Evolutionary conservation across 2,797 vertebrate genomes (phyloP).

Genomic region (Chelmon rostratus): DNA sequence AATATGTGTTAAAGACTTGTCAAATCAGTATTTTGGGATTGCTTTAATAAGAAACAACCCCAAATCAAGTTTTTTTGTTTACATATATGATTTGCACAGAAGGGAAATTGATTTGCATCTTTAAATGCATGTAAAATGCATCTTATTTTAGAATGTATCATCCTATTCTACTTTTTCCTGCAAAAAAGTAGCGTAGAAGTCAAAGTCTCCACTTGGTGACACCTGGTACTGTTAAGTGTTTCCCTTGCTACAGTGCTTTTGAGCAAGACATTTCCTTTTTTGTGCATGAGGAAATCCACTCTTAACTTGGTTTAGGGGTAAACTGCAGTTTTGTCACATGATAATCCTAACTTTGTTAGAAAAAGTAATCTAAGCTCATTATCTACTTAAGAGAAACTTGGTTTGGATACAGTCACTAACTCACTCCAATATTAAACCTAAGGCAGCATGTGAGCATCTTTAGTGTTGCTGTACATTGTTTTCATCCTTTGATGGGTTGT

Average conservation of each 20-base stretch:
- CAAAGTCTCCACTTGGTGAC: not conserved
- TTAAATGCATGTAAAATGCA: not conserved
- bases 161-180: not conserved
- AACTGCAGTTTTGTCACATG: constrained; percentile 15
- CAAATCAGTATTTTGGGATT: not conserved
- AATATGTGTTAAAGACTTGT: too few species aligned
- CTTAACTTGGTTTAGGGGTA: not conserved
- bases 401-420: not conserved
- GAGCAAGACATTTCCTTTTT: not conserved
- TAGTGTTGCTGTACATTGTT: not conserved
- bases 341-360: constrained; percentile 12
- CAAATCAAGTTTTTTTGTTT: not conserved
- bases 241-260: not conserved
- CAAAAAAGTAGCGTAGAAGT: not conserved
- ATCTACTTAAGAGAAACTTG: constrained; percentile 18
- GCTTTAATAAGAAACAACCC: not conserved
- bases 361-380: constrained; percentile 41
- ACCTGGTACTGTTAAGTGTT: not conserved
- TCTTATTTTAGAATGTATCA: not conserved
- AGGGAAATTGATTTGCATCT: not conserved
- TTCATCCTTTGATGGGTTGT: not conserved
- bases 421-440: not conserved
- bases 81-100: not conserved
- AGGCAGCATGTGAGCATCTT: constrained; percentile 8
- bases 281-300: not conserved